A percentile compares a stretch with the other conserved stretches of the same genome.
Conservation (phyloP, 2,888 invertebrate species). For the Agrilus cyanescens region DNA sequence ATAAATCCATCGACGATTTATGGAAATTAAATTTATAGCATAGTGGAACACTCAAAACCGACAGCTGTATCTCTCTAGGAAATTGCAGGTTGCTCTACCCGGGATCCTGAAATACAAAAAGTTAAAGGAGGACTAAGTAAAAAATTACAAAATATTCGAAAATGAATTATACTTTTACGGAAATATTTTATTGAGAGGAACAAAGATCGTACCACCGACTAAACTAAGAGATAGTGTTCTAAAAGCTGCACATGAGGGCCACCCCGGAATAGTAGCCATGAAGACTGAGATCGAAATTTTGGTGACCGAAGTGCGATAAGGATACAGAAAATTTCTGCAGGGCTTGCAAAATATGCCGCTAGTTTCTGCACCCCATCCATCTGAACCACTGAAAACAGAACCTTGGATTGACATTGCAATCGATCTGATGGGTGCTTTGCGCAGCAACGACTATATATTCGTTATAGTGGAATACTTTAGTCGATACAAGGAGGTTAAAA, state of each 20-base stretch:
- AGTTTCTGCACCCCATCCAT: constrained; percentile 9
- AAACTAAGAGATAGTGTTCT: constrained; percentile 8
- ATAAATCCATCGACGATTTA: constrained; percentile 7
- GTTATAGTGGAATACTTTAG: constrained; percentile 11
- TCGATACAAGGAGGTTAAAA: constrained; percentile 15
- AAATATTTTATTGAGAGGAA: constrained; percentile 5
- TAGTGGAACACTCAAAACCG: constrained; percentile 11
- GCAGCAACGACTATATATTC: constrained; percentile 11
- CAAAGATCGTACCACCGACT: constrained; percentile 7
- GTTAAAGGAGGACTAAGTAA: neutral
- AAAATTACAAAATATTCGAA: too few relatives aligned
- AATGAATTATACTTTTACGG: neutral
- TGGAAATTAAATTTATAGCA: constrained; percentile 14
- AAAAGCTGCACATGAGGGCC: constrained; percentile 17
- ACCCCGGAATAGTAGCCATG: constrained; percentile 19
- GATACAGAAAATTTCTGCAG: constrained; percentile 12
- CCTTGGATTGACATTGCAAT: constrained; percentile 17
- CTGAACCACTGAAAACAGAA: constrained; percentile 10
- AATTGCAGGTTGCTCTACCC: neutral
- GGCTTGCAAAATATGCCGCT: constrained; percentile 12
- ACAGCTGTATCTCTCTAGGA: constrained; percentile 10
- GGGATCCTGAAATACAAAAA: neutral
- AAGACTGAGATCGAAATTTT: constrained; percentile 11
- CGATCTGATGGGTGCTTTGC: constrained; percentile 20
- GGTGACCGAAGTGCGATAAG: constrained; percentile 9